phyloP scores from a whole-genome alignment of 2,797 vertebrate genomes.

The Cynopterus sphinx region DNA sequence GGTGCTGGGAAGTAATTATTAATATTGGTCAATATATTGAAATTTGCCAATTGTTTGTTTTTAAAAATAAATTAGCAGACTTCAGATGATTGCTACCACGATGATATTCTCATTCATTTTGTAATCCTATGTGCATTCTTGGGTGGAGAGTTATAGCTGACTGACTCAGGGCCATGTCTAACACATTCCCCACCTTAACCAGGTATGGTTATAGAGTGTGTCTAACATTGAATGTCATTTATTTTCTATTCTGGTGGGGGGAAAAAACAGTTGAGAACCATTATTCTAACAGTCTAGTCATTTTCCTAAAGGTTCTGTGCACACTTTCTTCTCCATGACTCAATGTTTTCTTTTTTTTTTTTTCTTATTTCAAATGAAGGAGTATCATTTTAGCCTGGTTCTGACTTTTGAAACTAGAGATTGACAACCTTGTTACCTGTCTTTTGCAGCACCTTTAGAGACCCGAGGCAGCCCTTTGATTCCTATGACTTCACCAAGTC shows the following conservation, averaged over 20 bases:
- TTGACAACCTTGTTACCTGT: slow-evolving; percentile 57
- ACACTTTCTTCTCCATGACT: slow-evolving; percentile 47
- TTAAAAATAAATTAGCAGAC: background rate
- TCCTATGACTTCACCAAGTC: slow-evolving; percentile 78
- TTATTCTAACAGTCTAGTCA: background rate
- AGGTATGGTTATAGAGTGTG: background rate
- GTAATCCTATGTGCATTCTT: background rate
- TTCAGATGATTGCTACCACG: background rate
- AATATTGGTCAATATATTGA: background rate
- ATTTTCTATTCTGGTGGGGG: background rate
- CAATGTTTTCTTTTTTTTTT: slow-evolving; percentile 23
- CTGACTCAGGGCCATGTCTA: background rate
- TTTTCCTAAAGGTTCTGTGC: background rate
- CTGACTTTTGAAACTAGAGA: slow-evolving; percentile 4
- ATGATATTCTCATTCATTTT: background rate
- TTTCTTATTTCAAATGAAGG: background rate
- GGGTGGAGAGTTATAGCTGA: background rate
- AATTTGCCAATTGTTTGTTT: background rate
- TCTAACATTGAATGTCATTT: background rate
- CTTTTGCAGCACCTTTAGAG: slow-evolving; percentile 84
- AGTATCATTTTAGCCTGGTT: background rate
- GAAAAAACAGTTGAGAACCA: slow-evolving; percentile 53
- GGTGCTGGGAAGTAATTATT: background rate
- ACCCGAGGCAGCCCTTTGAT: slow-evolving; percentile 74
- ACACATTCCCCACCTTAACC: background rate